These are phyloP conservation scores for Luffia ferchaultella DNA, from an alignment of 2,888 invertebrate species.

Conservation along the genomic window DNA sequence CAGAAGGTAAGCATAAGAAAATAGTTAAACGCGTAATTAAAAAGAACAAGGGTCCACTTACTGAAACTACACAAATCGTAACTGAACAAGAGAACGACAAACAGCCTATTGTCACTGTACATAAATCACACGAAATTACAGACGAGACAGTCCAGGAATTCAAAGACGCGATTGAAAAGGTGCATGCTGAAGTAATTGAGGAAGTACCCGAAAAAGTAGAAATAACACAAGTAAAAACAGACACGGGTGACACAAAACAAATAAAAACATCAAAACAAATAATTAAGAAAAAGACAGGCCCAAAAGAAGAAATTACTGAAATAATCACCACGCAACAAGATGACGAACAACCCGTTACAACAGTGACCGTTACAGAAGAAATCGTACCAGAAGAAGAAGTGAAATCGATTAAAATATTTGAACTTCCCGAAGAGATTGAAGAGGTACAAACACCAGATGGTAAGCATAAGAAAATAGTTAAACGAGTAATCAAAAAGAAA, in stretches of 20 bases:
- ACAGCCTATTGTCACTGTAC: slow-evolving; percentile 18
- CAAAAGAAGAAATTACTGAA: slow-evolving; percentile 31
- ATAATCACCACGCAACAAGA: slow-evolving; percentile 42
- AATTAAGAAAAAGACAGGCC: slow-evolving; percentile 31
- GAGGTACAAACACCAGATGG: slow-evolving; percentile 15
- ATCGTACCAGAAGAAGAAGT: slow-evolving; percentile 17
- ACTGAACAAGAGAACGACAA: slow-evolving; percentile 30
- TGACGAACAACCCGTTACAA: slow-evolving; percentile 29
- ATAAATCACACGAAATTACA: slow-evolving; percentile 19
- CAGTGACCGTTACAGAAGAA: slow-evolving; percentile 22
- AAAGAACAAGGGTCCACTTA: slow-evolving; percentile 28
- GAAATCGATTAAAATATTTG: slow-evolving; percentile 22
- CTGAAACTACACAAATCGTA: slow-evolving; percentile 17
- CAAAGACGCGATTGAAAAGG: no score
- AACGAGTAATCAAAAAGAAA: slow-evolving; percentile 42
- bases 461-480: slow-evolving; percentile 17
- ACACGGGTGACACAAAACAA: slow-evolving; percentile 7
- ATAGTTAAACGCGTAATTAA: slow-evolving; percentile 25
- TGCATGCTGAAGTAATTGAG: slow-evolving; percentile 3
- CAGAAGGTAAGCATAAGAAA: slow-evolving; percentile 26
- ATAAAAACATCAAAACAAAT: slow-evolving; percentile 10
- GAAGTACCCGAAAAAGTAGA: slow-evolving; percentile 7
- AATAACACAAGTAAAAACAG: slow-evolving; percentile 7
- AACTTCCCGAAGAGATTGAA: slow-evolving; percentile 19
- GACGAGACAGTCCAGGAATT: slow-evolving; percentile 18